Percentiles rank a stretch among this genome's conserved stretches.
phyloP scores from a whole-genome alignment of 64 coral and sea anemone species.

The Montipora sp. region DNA sequence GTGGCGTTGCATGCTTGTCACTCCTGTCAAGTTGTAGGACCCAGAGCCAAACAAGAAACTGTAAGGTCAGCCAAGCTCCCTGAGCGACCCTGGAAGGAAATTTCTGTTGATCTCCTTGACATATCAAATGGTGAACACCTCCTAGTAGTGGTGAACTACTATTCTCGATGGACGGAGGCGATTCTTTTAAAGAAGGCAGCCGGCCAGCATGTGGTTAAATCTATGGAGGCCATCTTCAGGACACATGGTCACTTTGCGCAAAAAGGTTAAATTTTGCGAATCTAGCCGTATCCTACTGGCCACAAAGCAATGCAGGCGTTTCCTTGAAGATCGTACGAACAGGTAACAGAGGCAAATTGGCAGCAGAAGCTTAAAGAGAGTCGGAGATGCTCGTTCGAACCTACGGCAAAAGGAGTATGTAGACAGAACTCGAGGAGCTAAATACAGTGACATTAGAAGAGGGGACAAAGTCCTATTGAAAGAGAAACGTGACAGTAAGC shows the following conservation, averaged over 20 bases:
- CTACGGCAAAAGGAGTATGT: constrained; percentile 44
- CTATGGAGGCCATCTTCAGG: not conserved
- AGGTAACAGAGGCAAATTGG: constrained; percentile 48
- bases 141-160: constrained; percentile 18
- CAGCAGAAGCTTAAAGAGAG: constrained; percentile 17
- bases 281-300: constrained; percentile 50
- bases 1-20: not conserved
- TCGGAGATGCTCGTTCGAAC: constrained; percentile 8
- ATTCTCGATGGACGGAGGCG: constrained; percentile 28
- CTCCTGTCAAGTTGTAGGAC: constrained; percentile 13
- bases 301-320: constrained; percentile 68
- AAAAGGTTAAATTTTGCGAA: no score
- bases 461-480: no score
- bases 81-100: constrained; percentile 11
- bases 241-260: not conserved
- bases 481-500: no score
- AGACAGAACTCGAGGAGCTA: constrained; percentile 1
- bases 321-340: constrained; percentile 58
- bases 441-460: no score
- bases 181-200: constrained; percentile 19
- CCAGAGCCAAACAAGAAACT: constrained; percentile 27
- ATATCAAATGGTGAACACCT: not conserved
- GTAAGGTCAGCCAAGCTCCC: constrained; percentile 23
- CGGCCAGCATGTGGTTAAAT: not conserved
- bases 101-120: constrained; percentile 9